A percentile compares a stretch with the other conserved stretches of the same genome.
Evolutionary conservation across 2,888 invertebrate species (phyloP).

Genomic region (Hirtodrosophila alboralis): DNA sequence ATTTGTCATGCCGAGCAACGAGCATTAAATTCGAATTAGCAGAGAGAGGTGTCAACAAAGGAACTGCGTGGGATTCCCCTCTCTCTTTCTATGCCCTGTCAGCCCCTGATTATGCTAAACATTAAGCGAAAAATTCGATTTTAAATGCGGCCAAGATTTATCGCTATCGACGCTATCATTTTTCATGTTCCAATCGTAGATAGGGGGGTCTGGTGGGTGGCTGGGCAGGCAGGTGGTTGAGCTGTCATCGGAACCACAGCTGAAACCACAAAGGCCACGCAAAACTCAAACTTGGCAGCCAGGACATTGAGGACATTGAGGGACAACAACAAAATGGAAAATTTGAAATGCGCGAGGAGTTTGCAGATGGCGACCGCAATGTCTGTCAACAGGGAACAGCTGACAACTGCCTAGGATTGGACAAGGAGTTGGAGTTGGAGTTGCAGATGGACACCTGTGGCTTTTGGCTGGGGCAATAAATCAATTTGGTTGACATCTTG

Average conservation of each 20-base stretch:
- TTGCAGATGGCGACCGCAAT: slow-evolving; percentile 62
- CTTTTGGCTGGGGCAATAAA: slow-evolving; percentile 57
- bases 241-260: slow-evolving; percentile 37
- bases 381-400: slow-evolving; percentile 61
- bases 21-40: slow-evolving; percentile 76
- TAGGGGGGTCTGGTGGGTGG: background rate
- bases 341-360: slow-evolving; percentile 57
- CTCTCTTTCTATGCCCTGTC: background rate
- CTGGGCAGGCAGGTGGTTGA: slow-evolving; percentile 34
- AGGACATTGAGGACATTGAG: slow-evolving; percentile 41
- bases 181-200: slow-evolving; percentile 31
- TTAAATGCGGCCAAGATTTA: slow-evolving; percentile 63
- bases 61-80: slow-evolving; percentile 14
- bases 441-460: slow-evolving; percentile 61
- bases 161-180: slow-evolving; percentile 56
- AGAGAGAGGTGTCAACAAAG: slow-evolving; percentile 30
- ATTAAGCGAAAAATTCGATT: slow-evolving; percentile 60
- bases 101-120: slow-evolving; percentile 43
- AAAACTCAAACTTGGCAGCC: slow-evolving; percentile 38
- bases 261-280: slow-evolving; percentile 59
- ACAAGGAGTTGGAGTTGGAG: slow-evolving; percentile 21
- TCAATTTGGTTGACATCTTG: slow-evolving; percentile 64
- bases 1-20: slow-evolving; percentile 60
- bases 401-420: slow-evolving; percentile 40
- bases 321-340: slow-evolving; percentile 51